These are phyloP conservation scores for Pungitius pungitius DNA, from an alignment of 2,113 vertebrate species.

Conservation along the genomic window DNA sequence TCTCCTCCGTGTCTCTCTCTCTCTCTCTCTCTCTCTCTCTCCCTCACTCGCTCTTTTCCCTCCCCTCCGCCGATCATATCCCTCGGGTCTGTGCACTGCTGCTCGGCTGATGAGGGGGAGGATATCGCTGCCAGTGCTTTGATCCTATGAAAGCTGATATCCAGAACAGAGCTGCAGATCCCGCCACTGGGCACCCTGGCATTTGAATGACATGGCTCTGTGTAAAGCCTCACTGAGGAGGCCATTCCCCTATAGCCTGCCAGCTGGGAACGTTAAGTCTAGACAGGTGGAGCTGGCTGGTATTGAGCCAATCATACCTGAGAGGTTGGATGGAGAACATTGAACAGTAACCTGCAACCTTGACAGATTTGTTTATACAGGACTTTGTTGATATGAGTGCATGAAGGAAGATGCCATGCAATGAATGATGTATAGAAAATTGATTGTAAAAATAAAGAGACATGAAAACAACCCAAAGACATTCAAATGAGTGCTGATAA, in stretches of 20 bases:
- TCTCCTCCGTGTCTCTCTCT: constrained; percentile 24
- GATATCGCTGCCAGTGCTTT: constrained; percentile 80
- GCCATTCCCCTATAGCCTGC: constrained; percentile 66
- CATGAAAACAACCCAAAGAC: neutral
- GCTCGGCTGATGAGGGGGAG: constrained; percentile 76
- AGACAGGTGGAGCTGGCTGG: constrained; percentile 73
- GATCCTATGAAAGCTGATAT: constrained; percentile 82
- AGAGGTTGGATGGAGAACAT: constrained; percentile 28
- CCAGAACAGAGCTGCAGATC: constrained; percentile 73
- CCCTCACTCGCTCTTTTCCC: constrained; percentile 38
- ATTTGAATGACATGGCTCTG: constrained; percentile 74
- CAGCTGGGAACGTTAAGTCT: constrained; percentile 71
- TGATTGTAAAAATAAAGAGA: neutral
- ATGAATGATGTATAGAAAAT: neutral
- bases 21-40: constrained; percentile 35
- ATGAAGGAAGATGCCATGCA: neutral
- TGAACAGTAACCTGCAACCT: constrained; percentile 20
- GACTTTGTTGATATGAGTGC: neutral
- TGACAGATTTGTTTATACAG: neutral
- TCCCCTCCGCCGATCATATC: constrained; percentile 55
- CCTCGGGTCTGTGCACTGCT: constrained; percentile 72
- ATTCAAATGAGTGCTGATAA: neutral
- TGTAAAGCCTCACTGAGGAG: constrained; percentile 64
- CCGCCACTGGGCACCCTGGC: constrained; percentile 74
- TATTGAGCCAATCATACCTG: constrained; percentile 43